Base-by-base conservation (phyloP, 2,888 invertebrate genomes). In the Oscheius sp. region DNA sequence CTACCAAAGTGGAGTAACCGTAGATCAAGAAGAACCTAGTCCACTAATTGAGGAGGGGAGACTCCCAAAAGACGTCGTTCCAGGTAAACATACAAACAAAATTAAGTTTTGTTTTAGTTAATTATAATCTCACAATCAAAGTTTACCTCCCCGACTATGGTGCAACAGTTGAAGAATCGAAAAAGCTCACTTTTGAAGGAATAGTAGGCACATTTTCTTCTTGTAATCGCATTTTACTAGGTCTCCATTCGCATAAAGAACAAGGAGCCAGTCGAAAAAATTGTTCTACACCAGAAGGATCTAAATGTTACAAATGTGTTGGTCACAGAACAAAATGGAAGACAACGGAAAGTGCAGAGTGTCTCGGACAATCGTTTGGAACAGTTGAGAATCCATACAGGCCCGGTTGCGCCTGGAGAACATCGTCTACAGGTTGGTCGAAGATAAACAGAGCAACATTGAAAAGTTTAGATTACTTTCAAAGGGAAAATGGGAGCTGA, bases 61-160 rank as follows among this genome's bases (percentile, higher is more conserved):
- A 49, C 49, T 49, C 3, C 55, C 55, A 13, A 55, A 21, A 13
- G 25, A 21, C 5, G 25, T 55, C 13, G 21, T 55, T 6, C 55
- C 55, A 21, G 21, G 55, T 55, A 25, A 21, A 5, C 18, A 13
- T n/a, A n/a, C n/a, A n/a, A n/a, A n/a, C n/a, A n/a, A n/a, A n/a
- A n/a, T n/a, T n/a, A 43, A 12, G 9, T 13, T 49, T 49, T 49
- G n/a, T 49, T 55, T 55, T 23, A 73, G 73, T 23, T 23, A 79
- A 78, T 75, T 86, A 86, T 69, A 80, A 86, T 46, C 71, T 86
- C 49, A 78, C 77, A 0, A 59, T 86, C 69, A 86, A 85, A 64
- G 77, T 84, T 12, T 86, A 84, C 73, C 76, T 87, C 12, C 87
- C 87, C 1, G 87, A 87, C 13, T 87, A 84, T 68, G 84, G 75